A percentile compares a stretch with the other conserved stretches of the same genome.
Conservation (phyloP, 2,113 vertebrate species). For the Pampusana beccarii region DNA sequence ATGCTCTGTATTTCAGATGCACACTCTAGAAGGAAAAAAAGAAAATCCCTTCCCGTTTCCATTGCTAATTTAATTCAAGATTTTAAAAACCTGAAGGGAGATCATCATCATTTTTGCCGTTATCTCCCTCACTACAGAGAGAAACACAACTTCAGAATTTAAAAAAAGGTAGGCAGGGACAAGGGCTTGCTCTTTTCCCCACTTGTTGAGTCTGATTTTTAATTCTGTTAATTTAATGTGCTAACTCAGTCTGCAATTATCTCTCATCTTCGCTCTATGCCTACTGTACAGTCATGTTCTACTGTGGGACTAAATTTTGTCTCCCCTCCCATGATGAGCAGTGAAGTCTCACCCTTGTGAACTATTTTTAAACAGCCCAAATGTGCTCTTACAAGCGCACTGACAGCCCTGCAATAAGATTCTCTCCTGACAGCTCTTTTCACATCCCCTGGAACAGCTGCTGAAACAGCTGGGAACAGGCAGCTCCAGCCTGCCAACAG, state of each 20-base stretch:
- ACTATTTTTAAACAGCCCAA: neutral
- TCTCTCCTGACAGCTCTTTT: neutral
- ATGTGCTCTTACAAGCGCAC: neutral
- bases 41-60: neutral
- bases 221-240: neutral
- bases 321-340: neutral
- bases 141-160: neutral
- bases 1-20: neutral
- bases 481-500: neutral
- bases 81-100: neutral
- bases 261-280: neutral
- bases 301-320: fast-evolving
- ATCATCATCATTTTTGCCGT: neutral
- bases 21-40: neutral
- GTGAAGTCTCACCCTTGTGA: neutral
- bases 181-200: neutral
- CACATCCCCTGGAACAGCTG: neutral
- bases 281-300: neutral
- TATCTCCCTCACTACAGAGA: neutral
- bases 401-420: neutral
- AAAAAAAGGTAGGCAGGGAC: neutral
- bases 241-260: neutral
- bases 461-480: neutral
- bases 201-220: neutral
- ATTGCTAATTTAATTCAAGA: neutral